phyloP scores from a whole-genome alignment of 2,113 vertebrate species.

The Procavia capensis region DNA sequence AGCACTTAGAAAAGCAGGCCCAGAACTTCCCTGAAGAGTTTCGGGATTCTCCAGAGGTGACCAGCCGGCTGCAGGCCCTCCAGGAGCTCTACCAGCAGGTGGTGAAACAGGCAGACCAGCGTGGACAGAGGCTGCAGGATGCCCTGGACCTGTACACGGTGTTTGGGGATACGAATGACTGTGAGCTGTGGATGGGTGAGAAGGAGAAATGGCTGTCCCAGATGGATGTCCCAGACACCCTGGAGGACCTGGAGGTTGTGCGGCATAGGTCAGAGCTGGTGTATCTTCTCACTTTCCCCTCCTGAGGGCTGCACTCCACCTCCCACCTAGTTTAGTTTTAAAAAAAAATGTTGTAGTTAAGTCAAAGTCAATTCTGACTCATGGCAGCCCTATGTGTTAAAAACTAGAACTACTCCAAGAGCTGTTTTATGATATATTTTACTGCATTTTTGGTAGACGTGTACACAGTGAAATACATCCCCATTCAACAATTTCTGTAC shows the following conservation, averaged over 20 bases:
- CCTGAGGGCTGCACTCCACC: rapidly evolving
- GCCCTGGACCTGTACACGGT: conserved; percentile 94
- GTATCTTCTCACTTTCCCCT: not conserved
- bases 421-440: not conserved
- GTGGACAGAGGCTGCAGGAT: conserved; percentile 93
- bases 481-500: not conserved
- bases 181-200: conserved; percentile 97
- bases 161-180: conserved; percentile 96
- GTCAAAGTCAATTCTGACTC: not conserved
- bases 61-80: conserved; percentile 89
- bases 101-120: conserved; percentile 89
- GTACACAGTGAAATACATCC: not conserved
- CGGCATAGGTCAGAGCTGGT: conserved; percentile 93
- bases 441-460: not conserved
- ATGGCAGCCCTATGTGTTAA: not conserved
- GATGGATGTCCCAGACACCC: conserved; percentile 92
- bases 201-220: conserved; percentile 96
- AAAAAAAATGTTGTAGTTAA: not conserved
- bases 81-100: conserved; percentile 92
- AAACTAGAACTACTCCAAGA: not conserved
- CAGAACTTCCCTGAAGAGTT: conserved; percentile 92
- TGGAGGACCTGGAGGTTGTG: conserved; percentile 97
- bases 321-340: not conserved
- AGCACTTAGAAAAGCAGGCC: conserved; percentile 90
- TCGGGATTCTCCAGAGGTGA: conserved; percentile 92